Evolutionary conservation across 2,888 invertebrate genomes (phyloP).

Genomic region (Ophion slaviceki): DNA sequence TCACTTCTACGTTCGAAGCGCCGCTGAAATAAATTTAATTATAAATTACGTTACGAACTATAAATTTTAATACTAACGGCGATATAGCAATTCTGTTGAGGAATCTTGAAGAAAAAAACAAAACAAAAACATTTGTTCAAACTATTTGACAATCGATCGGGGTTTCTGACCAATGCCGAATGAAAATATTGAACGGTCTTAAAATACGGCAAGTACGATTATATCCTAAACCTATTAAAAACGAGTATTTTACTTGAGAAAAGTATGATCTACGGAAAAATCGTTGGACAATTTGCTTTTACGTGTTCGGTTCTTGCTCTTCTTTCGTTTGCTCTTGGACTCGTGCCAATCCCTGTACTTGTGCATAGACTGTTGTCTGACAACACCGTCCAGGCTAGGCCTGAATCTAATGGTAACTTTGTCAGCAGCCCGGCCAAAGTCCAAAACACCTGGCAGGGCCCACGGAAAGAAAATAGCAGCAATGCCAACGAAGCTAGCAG

Average conservation of each 20-base stretch:
- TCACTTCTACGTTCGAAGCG: constrained; percentile 25
- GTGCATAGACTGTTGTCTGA: constrained; percentile 73
- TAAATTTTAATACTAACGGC: constrained; percentile 28
- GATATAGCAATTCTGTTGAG: constrained; percentile 6
- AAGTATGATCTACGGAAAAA: not conserved
- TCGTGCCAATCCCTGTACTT: constrained; percentile 76
- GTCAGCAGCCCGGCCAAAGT: constrained; percentile 73
- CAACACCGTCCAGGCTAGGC: constrained; percentile 74
- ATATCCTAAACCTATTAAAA: not conserved
- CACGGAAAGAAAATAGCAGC: constrained; percentile 88
- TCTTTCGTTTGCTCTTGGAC: constrained; percentile 79
- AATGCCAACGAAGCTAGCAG: constrained; percentile 87
- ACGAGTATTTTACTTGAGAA: not conserved
- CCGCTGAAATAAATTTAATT: constrained; percentile 40
- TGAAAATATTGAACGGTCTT: not conserved
- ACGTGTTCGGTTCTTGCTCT: constrained; percentile 75
- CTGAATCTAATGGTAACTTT: constrained; percentile 67
- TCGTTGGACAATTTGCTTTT: not conserved
- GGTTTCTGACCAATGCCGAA: not conserved
- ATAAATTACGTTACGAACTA: constrained; percentile 55
- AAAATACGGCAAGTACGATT: constrained; percentile 49
- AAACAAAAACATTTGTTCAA: not conserved
- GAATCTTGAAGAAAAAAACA: not conserved
- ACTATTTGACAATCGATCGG: constrained; percentile 19
- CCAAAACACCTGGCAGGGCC: constrained; percentile 85